These are phyloP conservation scores for Clarias gariepinus DNA, from an alignment of 2,113 vertebrate species.

Conservation along the genomic window DNA sequence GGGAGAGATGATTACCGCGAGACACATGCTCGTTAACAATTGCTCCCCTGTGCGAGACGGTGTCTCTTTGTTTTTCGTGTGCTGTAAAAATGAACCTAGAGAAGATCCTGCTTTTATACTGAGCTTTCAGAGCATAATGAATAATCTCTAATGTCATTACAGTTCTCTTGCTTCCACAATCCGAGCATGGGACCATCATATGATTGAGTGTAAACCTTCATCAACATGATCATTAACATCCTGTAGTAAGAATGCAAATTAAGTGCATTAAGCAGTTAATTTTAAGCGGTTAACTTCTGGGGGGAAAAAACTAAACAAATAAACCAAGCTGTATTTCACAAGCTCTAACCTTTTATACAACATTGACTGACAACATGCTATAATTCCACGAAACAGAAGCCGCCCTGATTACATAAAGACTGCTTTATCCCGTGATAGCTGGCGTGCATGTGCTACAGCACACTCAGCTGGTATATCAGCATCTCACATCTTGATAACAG, in stretches of 20 bases:
- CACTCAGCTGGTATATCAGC: constrained; percentile 7
- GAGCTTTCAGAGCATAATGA: not conserved
- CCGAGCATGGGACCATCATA: not conserved
- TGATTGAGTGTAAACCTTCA: not conserved
- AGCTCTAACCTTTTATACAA: not conserved
- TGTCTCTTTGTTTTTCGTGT: not conserved
- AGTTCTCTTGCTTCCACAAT: constrained; percentile 16
- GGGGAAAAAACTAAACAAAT: not conserved
- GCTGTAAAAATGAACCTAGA: not conserved
- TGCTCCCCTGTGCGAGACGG: not conserved
- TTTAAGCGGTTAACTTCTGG: not conserved
- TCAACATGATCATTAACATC: not conserved
- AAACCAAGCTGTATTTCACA: not conserved
- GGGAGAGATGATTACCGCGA: constrained; percentile 17
- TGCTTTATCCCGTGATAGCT: constrained; percentile 18
- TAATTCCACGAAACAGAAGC: not conserved
- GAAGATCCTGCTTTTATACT: not conserved
- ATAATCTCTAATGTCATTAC: constrained; percentile 7
- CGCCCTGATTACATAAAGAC: constrained; percentile 6
- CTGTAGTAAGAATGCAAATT: not conserved
- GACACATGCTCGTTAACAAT: constrained; percentile 24
- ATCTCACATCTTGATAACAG: constrained; percentile 28
- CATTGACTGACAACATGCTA: not conserved
- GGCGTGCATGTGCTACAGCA: not conserved
- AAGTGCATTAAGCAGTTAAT: not conserved